Evolutionary conservation across 2,888 invertebrate genomes (phyloP).

Genomic region (Lycophotia porphyrea): DNA sequence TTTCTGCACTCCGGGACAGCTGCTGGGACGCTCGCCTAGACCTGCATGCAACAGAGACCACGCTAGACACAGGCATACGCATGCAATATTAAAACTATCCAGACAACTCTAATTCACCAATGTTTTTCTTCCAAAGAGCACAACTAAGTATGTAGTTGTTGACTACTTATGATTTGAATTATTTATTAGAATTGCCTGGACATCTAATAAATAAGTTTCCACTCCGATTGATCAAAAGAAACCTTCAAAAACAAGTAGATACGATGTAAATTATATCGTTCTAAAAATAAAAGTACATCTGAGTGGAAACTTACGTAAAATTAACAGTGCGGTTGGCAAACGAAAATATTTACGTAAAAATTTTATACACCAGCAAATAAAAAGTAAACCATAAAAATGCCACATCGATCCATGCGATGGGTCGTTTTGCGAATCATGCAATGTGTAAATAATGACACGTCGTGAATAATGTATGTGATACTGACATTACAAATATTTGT

Average conservation of each 20-base stretch:
- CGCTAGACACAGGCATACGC: constrained; percentile 87
- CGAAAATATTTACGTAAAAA: constrained; percentile 70
- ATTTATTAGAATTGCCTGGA: constrained; percentile 67
- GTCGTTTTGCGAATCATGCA: constrained; percentile 72
- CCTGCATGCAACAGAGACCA: constrained; percentile 92
- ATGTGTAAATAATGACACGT: constrained; percentile 75
- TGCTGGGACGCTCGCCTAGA: constrained; percentile 97
- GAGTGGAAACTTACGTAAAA: constrained; percentile 71
- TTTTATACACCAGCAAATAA: constrained; percentile 69
- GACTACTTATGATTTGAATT: constrained; percentile 51
- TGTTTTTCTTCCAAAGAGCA: constrained; percentile 4
- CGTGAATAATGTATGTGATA: constrained; percentile 66
- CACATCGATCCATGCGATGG: constrained; percentile 79
- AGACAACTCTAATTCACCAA: constrained; percentile 64
- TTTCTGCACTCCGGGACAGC: constrained; percentile 92
- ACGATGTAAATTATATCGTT: constrained; percentile 22
- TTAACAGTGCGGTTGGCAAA: constrained; percentile 71
- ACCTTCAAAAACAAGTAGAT: constrained; percentile 24
- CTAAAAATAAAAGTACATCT: constrained; percentile 56
- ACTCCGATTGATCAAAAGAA: constrained; percentile 58
- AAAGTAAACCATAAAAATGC: constrained; percentile 69
- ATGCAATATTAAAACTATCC: constrained; percentile 81
- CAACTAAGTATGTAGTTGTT: neutral
- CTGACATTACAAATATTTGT: constrained; percentile 65
- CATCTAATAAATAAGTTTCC: constrained; percentile 64